These are phyloP conservation scores for Triplophysa yarkandensis DNA, from an alignment of 2,797 vertebrate species.

Conservation along the genomic window DNA sequence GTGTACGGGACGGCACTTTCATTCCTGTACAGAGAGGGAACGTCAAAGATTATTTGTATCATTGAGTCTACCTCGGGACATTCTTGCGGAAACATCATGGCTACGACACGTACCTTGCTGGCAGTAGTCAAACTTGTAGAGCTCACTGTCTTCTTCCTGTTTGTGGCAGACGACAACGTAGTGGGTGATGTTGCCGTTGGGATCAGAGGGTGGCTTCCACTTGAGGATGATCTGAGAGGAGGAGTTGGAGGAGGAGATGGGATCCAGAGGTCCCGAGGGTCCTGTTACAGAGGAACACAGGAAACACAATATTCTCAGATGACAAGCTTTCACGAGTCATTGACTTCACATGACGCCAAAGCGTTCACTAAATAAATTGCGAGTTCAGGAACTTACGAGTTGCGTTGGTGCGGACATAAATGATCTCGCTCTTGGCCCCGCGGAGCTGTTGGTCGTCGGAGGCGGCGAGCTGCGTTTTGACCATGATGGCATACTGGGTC, in stretches of 20 bases:
- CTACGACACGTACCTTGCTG: conserved; percentile 80
- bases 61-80: too few relatives aligned
- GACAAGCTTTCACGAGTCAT: conserved; percentile 37
- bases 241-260: conserved; percentile 91
- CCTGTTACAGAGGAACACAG: conserved; percentile 74
- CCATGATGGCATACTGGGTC: conserved; percentile 96
- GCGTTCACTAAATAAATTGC: too few relatives aligned
- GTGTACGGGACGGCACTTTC: conserved; percentile 87
- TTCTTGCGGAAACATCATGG: too few relatives aligned
- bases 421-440: conserved; percentile 94
- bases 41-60: too few relatives aligned
- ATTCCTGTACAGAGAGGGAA: conserved; percentile 73
- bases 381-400: conserved; percentile 90
- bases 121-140: conserved; percentile 93
- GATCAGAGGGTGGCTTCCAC: conserved; percentile 92
- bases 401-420: conserved; percentile 91
- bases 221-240: conserved; percentile 95
- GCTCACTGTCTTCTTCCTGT: conserved; percentile 88
- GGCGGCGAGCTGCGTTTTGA: conserved; percentile 92
- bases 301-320: conserved; percentile 20
- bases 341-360: not conserved
- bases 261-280: conserved; percentile 91
- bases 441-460: conserved; percentile 88
- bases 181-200: conserved; percentile 96
- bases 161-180: conserved; percentile 90